Conservation (phyloP, 2,113 vertebrate species). For the Brevimyrus niger region DNA sequence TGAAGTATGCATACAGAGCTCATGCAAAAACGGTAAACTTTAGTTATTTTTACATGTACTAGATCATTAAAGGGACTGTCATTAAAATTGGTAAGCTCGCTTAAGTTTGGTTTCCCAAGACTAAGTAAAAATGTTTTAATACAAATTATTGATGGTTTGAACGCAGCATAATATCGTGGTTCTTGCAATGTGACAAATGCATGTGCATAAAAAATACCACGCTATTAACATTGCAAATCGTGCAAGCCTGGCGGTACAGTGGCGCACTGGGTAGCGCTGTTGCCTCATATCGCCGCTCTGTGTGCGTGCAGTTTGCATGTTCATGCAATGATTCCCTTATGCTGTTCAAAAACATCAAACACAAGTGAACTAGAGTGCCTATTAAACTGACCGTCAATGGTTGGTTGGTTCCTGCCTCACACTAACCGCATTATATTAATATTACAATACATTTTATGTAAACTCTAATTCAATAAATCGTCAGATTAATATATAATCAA, state of each 20-base stretch:
- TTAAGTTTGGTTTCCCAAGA: neutral
- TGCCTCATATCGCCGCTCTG: neutral
- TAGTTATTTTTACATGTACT: neutral
- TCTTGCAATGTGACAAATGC: neutral
- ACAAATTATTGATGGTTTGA: neutral
- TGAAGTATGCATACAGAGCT: too few species aligned
- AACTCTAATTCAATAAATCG: neutral
- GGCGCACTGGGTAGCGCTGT: neutral
- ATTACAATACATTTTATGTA: neutral
- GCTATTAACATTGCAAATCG: neutral
- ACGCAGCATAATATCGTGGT: neutral
- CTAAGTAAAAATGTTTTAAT: neutral
- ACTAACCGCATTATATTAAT: neutral
- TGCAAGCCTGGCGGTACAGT: neutral
- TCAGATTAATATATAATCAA: neutral
- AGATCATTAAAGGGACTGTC: neutral
- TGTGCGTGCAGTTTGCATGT: neutral
- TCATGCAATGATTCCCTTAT: too few species aligned
- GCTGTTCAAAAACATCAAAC: neutral
- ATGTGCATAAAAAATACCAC: neutral
- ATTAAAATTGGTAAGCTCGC: neutral
- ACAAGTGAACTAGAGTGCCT: neutral
- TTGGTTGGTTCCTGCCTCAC: neutral
- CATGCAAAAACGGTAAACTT: neutral
- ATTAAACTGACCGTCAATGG: neutral